Base-by-base conservation (phyloP, 2,888 invertebrate genomes). In the Mimachlamys varia region DNA sequence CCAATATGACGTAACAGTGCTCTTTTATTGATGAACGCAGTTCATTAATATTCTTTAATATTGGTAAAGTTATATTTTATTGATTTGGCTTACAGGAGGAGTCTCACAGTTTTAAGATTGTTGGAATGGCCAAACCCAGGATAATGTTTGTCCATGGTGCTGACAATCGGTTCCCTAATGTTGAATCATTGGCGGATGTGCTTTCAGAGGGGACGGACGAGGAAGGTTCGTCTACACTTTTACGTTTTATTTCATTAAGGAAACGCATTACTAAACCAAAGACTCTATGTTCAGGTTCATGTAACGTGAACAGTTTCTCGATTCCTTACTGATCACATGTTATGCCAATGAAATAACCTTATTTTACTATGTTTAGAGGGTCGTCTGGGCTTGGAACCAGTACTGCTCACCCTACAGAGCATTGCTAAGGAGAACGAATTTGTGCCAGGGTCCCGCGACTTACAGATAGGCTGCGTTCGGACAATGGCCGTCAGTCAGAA, bases 401-500 rank as follows among this genome's bases (percentile, higher is more conserved):
- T 96, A 27, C 93, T 96, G 88, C 93, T 96, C 22, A 96, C 95
- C 0, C 93, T 96, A 19, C 92, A 93, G 37, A 95, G 95, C 91
- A 92, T 94, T 2, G 94, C 95, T n/a, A 94, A 94, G 88, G 95
- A 96, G 49, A 95, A 96, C 37, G 95, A 94, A 38, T 95, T 95
- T 91, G 91, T 93, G 19, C 93, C 95, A 0, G 96, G 95, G 0
- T 93, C 95, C 10, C 92, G 95, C 76, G 95, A 95, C 17, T 92
- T 96, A 3, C 93, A 92, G 49, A 95, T 96, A 12, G 96, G 96
- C 49, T 96, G 96, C 94, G 96, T 96, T 0, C 92, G 96, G 88
- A 96, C 96, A 10, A 96, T 96, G 96, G 96, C 96, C 10, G 95
- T 96, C 90, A 95, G 95, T 92, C 96, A 96, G 94, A 96, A 96